These are phyloP conservation scores for Phalanger gymnotis DNA, from an alignment of 2,797 vertebrate genomes.

Conservation along the genomic window DNA sequence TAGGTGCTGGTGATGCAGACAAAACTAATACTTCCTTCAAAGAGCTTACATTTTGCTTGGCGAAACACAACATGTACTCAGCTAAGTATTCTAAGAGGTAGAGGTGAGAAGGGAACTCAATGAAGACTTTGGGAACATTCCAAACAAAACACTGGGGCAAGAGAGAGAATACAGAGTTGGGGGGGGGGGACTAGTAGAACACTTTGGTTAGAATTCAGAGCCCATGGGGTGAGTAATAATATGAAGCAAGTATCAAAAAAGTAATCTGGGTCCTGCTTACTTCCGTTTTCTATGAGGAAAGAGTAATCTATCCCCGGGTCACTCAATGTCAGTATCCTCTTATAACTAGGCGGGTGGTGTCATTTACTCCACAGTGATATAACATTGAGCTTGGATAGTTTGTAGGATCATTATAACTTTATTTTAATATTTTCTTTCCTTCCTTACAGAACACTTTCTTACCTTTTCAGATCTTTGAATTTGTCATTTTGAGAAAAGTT, in stretches of 20 bases:
- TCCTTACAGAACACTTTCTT: constrained; percentile 22
- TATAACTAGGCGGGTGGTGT: neutral
- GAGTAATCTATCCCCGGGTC: fast-evolving
- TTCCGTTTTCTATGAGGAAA: neutral
- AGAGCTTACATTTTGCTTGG: neutral
- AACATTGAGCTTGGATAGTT: neutral
- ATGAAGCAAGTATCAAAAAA: neutral
- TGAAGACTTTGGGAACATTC: neutral
- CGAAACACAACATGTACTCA: neutral
- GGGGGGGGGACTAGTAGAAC: neutral
- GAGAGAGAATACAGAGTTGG: neutral
- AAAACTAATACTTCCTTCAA: neutral
- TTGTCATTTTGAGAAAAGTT: neutral
- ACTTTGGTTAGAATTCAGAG: neutral
- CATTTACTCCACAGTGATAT: neutral
- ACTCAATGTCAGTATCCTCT: neutral
- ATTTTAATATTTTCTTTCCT: neutral
- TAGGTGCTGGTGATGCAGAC: neutral
- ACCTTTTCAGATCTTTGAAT: neutral
- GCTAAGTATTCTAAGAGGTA: neutral
- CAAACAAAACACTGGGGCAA: neutral
- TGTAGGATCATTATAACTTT: neutral
- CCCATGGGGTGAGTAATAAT: neutral
- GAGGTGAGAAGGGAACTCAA: neutral
- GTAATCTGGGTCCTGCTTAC: neutral